Conservation (phyloP, 2,113 vertebrate species). For the Jacana jacana region DNA sequence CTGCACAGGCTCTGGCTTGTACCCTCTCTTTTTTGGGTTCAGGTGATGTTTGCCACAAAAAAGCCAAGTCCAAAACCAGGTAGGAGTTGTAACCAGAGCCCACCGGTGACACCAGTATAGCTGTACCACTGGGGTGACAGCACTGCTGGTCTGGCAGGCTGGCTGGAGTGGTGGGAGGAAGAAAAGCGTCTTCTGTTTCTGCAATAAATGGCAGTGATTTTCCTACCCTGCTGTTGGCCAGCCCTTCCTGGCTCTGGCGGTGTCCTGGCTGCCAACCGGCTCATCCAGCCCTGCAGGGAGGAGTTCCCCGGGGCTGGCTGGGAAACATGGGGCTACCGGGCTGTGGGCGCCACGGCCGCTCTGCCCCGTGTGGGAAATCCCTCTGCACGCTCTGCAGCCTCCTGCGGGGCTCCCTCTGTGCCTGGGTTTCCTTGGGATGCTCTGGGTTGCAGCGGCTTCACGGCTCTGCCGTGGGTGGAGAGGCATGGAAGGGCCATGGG, state of each 20-base stretch:
- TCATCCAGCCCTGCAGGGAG: constrained; percentile 9
- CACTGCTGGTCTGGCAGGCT: neutral
- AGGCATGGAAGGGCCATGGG: accelerated
- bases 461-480: neutral
- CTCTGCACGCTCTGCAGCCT: neutral
- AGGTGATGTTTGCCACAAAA: neutral
- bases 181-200: neutral
- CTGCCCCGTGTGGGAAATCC: neutral
- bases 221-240: neutral
- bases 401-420: accelerated
- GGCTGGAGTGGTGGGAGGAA: neutral
- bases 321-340: neutral
- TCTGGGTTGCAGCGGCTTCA: accelerated
- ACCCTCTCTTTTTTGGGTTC: neutral
- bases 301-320: neutral
- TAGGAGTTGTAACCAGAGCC: neutral
- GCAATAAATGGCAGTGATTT: neutral
- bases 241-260: neutral
- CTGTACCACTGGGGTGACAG: accelerated
- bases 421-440: neutral
- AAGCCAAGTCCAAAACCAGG: neutral
- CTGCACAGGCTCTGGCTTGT: neutral
- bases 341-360: neutral
- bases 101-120: neutral
- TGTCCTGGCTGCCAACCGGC: neutral